These are phyloP conservation scores for Drosophila kuntzei DNA, from an alignment of 2,888 invertebrate genomes.

Conservation along the genomic window DNA sequence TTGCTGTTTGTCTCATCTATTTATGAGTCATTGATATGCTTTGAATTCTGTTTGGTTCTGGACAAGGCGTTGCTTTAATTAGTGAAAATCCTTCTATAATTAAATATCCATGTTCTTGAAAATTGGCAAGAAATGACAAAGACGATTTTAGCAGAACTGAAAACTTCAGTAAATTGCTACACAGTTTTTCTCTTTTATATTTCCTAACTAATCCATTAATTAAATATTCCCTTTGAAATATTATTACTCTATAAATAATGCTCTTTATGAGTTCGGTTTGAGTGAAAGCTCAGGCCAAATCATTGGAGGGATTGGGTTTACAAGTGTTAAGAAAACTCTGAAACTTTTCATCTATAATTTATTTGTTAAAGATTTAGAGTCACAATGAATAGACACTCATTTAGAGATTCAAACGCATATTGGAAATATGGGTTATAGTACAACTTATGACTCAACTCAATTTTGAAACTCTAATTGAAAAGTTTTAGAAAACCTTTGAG, in stretches of 20 bases:
- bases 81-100: constrained; percentile 44
- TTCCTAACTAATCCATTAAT: not conserved
- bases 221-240: not conserved
- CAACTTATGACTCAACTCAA: too few relatives aligned
- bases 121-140: not conserved
- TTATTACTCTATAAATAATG: not conserved
- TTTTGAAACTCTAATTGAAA: too few relatives aligned
- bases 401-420: too few relatives aligned
- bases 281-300: not conserved
- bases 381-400: too few relatives aligned
- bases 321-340: too few relatives aligned
- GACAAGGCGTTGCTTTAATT: constrained; percentile 43
- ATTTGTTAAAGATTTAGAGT: too few relatives aligned
- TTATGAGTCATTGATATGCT: constrained; percentile 70
- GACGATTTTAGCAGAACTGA: not conserved
- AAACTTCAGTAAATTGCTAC: not conserved
- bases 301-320: not conserved
- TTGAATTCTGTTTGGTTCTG: constrained; percentile 17
- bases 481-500: not conserved
- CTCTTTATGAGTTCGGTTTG: not conserved
- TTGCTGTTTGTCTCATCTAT: constrained; percentile 51
- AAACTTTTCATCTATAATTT: too few relatives aligned
- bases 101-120: constrained; percentile 34
- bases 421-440: too few relatives aligned
- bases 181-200: not conserved